These are phyloP conservation scores for Macrosoma leucophasiata DNA, from an alignment of 2,888 invertebrate species.

Conservation along the genomic window DNA sequence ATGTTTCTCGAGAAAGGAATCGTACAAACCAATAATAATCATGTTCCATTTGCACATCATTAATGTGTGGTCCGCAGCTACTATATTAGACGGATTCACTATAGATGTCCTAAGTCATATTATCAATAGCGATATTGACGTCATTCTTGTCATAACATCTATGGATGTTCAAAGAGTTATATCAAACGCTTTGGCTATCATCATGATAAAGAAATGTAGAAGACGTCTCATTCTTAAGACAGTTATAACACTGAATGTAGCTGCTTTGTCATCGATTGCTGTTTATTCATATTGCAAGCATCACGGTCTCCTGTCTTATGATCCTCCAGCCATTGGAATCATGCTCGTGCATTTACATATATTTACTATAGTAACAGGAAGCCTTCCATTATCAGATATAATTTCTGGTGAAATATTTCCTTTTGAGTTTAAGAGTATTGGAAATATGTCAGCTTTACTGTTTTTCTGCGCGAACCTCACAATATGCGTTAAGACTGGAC, in stretches of 20 bases:
- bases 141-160: slow-evolving; percentile 77
- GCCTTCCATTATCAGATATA: slow-evolving; percentile 25
- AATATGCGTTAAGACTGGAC: slow-evolving; percentile 30
- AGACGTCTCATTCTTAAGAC: slow-evolving; percentile 76
- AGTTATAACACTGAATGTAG: slow-evolving; percentile 73
- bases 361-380: slow-evolving; percentile 27
- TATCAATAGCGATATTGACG: slow-evolving; percentile 72
- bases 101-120: slow-evolving; percentile 72
- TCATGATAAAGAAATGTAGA: slow-evolving; percentile 72
- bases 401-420: slow-evolving; percentile 32
- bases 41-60: slow-evolving; percentile 77
- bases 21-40: slow-evolving; percentile 71
- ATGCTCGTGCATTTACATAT: slow-evolving; percentile 27
- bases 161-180: slow-evolving; percentile 76
- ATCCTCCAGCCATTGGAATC: slow-evolving; percentile 39
- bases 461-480: slow-evolving; percentile 33
- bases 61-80: slow-evolving; percentile 79
- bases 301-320: slow-evolving; percentile 32
- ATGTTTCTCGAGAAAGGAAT: slow-evolving; percentile 47
- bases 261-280: slow-evolving; percentile 69
- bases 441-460: slow-evolving; percentile 39
- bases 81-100: slow-evolving; percentile 79
- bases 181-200: slow-evolving; percentile 74
- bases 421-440: slow-evolving; percentile 27
- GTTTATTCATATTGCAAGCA: slow-evolving; percentile 44